A percentile compares a stretch with the other conserved stretches of the same genome.
Evolutionary conservation across 1,140 invertebrate genomes (phyloP).

Genomic region (Sarcophaga peregrina): DNA sequence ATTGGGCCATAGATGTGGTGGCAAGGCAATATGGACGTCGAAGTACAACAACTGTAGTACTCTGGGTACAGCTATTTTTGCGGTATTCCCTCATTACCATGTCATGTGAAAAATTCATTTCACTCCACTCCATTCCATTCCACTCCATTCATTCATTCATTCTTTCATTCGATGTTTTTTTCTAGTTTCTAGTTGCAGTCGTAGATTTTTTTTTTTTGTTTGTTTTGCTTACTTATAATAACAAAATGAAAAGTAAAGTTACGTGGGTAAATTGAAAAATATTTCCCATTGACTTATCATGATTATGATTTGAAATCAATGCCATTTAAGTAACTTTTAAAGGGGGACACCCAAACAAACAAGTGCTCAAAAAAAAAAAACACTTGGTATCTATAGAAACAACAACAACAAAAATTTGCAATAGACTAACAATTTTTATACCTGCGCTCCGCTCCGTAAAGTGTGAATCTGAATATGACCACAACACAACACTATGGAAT

Average conservation of each 20-base stretch:
- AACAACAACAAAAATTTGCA: too few species aligned
- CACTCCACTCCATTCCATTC: too few species aligned
- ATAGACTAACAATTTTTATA: too few species aligned
- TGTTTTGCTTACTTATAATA: neutral
- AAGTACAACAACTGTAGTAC: slow-evolving; percentile 17
- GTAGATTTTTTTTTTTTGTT: neutral
- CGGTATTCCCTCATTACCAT: slow-evolving; percentile 18
- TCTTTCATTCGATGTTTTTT: neutral
- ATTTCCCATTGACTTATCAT: too few species aligned
- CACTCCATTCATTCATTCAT: neutral
- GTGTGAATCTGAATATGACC: too few species aligned
- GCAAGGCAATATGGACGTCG: neutral
- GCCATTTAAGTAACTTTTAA: too few species aligned
- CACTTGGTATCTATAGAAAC: too few species aligned
- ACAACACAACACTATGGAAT: too few species aligned
- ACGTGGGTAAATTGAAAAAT: neutral
- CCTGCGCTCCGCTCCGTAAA: too few species aligned
- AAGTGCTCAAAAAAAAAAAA: too few species aligned
- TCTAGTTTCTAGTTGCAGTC: neutral
- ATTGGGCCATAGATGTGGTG: neutral
- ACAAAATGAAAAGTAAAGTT: neutral
- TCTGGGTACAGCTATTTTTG: slow-evolving; percentile 16
- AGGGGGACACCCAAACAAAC: too few species aligned
- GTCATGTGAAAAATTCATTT: slow-evolving; percentile 10
- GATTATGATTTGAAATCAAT: too few species aligned